A percentile compares a stretch with the other conserved stretches of the same genome.
Evolutionary conservation across 1,140 invertebrate genomes (phyloP).

Genomic region (Drosophila ambigua): DNA sequence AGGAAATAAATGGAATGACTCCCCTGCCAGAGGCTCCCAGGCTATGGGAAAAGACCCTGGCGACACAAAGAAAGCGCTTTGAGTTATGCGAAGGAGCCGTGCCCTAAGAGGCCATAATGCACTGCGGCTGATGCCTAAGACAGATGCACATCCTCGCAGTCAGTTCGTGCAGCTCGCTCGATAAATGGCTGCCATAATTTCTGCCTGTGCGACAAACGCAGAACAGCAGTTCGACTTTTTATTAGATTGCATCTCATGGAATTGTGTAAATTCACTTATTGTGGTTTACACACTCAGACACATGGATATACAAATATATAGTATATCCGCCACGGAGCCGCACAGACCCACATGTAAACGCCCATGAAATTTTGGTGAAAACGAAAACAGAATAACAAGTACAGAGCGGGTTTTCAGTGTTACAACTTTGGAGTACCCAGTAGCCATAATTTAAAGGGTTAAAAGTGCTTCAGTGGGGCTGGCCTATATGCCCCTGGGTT

Average conservation of each 20-base stretch:
- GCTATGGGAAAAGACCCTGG: constrained; percentile 5
- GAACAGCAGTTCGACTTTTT: constrained; percentile 4
- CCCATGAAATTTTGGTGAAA: background rate
- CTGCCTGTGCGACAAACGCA: background rate
- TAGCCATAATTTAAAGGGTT: too few species aligned
- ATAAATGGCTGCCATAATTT: constrained; percentile 32
- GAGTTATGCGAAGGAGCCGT: constrained; percentile 17
- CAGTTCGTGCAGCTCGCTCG: constrained; percentile 15
- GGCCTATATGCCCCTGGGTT: too few species aligned
- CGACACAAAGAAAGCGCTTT: constrained; percentile 20
- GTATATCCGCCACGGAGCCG: background rate
- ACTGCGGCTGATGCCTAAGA: constrained; percentile 21
- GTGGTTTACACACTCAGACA: constrained; percentile 36
- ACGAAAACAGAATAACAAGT: constrained; percentile 35
- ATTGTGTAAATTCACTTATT: constrained; percentile 48
- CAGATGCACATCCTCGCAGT: constrained; percentile 3
- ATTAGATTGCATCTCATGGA: constrained; percentile 39
- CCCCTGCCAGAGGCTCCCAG: background rate
- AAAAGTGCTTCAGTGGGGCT: too few species aligned
- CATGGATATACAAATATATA: background rate
- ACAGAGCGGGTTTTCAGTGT: too few species aligned
- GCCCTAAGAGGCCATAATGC: constrained; percentile 16
- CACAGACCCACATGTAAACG: constrained; percentile 1
- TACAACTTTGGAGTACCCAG: too few species aligned
- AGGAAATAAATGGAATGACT: background rate